phyloP scores from a whole-genome alignment of 2,797 vertebrate species.

The Glossophaga mutica region DNA sequence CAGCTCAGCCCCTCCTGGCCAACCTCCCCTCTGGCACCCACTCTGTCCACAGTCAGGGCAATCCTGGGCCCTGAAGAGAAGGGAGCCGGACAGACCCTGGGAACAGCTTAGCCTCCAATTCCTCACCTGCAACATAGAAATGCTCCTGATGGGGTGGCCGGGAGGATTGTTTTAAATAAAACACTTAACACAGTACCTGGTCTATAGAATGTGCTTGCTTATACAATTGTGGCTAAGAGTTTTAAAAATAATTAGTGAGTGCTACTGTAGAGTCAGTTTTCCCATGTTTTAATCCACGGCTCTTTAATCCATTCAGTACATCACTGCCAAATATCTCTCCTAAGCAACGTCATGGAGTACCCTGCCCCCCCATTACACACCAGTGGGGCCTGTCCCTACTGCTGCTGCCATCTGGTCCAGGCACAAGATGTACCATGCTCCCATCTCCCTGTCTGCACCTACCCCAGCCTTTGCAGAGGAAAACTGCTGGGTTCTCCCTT shows the following conservation, averaged over 20 bases:
- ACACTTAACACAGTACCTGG: background rate
- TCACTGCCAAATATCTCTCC: background rate
- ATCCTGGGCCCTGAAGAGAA: background rate
- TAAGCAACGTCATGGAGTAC: background rate
- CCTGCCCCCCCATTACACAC: background rate
- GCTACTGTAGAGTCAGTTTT: background rate
- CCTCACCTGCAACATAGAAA: background rate
- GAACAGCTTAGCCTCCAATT: background rate
- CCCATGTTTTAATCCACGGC: too few species aligned
- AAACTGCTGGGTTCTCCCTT: background rate
- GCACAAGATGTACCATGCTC: background rate
- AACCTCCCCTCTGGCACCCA: background rate
- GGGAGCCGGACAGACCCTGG: background rate
- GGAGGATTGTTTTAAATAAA: background rate
- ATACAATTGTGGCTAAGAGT: background rate
- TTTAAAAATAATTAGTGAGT: background rate
- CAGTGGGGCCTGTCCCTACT: accelerated
- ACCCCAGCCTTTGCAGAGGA: background rate
- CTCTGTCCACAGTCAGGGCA: background rate
- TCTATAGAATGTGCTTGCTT: background rate
- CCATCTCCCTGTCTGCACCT: background rate
- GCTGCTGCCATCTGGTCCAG: background rate
- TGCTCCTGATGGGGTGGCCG: background rate
- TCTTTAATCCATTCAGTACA: too few species aligned
- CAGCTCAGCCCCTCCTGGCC: background rate